Conservation (phyloP, 92 coral and sea anemone genomes). For the Bergia puertoricense region DNA sequence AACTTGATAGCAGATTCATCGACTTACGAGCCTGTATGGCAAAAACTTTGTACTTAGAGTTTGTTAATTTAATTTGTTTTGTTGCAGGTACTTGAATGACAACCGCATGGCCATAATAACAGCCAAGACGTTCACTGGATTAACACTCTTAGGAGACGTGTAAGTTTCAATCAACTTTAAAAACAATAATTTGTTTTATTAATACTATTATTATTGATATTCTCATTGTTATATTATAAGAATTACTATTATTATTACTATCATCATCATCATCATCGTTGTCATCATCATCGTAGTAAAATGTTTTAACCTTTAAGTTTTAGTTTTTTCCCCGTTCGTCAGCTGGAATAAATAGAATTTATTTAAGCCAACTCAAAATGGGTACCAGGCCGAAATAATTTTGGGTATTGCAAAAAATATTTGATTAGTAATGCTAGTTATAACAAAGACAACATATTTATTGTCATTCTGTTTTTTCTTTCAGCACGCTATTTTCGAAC, state of each 20-base stretch:
- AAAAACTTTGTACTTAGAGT: too few relatives aligned
- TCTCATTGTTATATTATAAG: not conserved
- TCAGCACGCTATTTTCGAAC: slow-evolving; percentile 35
- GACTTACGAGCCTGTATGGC: too few relatives aligned
- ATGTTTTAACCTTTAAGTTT: too few relatives aligned
- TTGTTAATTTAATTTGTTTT: not conserved
- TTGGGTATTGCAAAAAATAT: too few relatives aligned
- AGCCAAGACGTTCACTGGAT: slow-evolving; percentile 29
- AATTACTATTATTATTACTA: not conserved
- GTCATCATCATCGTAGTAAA: too few relatives aligned
- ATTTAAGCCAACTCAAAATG: too few relatives aligned
- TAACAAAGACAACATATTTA: not conserved
- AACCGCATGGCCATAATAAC: slow-evolving; percentile 19
- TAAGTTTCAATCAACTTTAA: not conserved
- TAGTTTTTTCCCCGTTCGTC: too few relatives aligned
- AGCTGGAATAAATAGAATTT: too few relatives aligned
- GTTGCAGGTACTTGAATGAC: slow-evolving; percentile 16
- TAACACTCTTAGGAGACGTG: slow-evolving; percentile 28
- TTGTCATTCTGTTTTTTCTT: not conserved
- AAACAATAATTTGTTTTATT: not conserved
- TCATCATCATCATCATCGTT: not conserved
- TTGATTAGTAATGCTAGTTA: not conserved
- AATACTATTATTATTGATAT: not conserved
- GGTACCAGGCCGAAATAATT: too few relatives aligned
- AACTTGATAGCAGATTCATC: too few relatives aligned